Percentiles rank a stretch among this genome's conserved stretches.
These are phyloP conservation scores for Helarctos malayanus DNA, from an alignment of 2,797 vertebrate species.

Conservation along the genomic window DNA sequence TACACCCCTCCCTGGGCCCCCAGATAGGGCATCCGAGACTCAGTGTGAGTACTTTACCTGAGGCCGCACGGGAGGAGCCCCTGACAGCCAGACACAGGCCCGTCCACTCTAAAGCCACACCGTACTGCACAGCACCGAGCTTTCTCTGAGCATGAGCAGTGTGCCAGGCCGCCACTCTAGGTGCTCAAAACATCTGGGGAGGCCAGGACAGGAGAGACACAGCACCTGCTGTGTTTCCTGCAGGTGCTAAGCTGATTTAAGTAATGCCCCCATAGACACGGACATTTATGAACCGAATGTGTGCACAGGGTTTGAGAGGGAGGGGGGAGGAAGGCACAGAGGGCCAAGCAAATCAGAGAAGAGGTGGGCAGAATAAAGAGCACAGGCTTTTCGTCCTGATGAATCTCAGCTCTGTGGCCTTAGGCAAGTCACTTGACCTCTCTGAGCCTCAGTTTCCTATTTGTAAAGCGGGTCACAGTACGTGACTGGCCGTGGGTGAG, in stretches of 20 bases:
- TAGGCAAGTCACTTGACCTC: neutral
- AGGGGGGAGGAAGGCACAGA: neutral
- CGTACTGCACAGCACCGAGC: neutral
- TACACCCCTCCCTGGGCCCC: neutral
- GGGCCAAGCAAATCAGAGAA: neutral
- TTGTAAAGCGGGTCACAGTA: neutral
- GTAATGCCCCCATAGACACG: neutral
- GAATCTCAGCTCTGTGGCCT: neutral
- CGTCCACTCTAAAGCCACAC: neutral
- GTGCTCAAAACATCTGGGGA: neutral
- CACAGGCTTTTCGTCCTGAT: neutral
- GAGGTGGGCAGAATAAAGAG: neutral
- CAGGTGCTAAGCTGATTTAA: neutral
- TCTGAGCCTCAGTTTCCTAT: constrained; percentile 5
- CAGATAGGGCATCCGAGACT: neutral
- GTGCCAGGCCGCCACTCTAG: neutral
- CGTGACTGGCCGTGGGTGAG: neutral
- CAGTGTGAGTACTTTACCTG: neutral
- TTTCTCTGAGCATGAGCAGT: neutral
- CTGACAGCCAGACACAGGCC: neutral
- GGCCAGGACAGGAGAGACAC: neutral
- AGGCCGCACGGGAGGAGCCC: neutral
- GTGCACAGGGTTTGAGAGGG: neutral
- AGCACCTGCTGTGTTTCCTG: neutral
- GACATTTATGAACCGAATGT: neutral